Evolutionary conservation across 1,140 invertebrate genomes (phyloP).

Genomic region (Heliconius eleuchia): DNA sequence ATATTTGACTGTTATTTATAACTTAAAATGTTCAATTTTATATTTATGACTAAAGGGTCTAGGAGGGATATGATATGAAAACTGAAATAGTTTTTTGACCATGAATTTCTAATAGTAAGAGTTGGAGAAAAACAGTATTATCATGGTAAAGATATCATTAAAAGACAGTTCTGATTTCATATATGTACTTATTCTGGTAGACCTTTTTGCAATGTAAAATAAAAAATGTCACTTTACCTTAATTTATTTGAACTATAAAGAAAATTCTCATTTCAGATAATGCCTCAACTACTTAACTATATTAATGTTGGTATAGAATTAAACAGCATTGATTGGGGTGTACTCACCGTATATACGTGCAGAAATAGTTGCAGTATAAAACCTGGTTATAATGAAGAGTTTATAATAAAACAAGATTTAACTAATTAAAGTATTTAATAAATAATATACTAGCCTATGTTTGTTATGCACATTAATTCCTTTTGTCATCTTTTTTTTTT

Average conservation of each 20-base stretch:
- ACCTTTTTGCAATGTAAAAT: too few relatives aligned
- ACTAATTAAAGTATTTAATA: constrained; percentile 55
- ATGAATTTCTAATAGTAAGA: not conserved
- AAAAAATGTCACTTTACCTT: too few relatives aligned
- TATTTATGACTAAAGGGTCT: not conserved
- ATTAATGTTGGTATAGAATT: constrained; percentile 86
- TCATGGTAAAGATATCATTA: too few relatives aligned
- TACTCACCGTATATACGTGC: constrained; percentile 93
- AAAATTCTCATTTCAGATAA: constrained; percentile 84
- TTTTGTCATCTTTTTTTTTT: constrained; percentile 51
- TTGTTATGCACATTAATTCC: constrained; percentile 25
- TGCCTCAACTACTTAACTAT: constrained; percentile 94
- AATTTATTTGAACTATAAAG: not conserved
- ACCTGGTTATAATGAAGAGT: constrained; percentile 88
- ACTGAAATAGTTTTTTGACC: too few relatives aligned
- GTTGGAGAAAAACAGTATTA: not conserved
- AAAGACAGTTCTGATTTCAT: too few relatives aligned
- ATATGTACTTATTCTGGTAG: too few relatives aligned
- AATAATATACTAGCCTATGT: constrained; percentile 18
- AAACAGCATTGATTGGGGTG: constrained; percentile 94
- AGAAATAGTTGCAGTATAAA: constrained; percentile 86
- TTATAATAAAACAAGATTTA: constrained; percentile 94
- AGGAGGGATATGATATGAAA: too few relatives aligned
- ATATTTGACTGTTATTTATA: not conserved
- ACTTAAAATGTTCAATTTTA: not conserved